Evolutionary conservation across 2,888 invertebrate species (phyloP).

Genomic region (Slavum lentiscoides): DNA sequence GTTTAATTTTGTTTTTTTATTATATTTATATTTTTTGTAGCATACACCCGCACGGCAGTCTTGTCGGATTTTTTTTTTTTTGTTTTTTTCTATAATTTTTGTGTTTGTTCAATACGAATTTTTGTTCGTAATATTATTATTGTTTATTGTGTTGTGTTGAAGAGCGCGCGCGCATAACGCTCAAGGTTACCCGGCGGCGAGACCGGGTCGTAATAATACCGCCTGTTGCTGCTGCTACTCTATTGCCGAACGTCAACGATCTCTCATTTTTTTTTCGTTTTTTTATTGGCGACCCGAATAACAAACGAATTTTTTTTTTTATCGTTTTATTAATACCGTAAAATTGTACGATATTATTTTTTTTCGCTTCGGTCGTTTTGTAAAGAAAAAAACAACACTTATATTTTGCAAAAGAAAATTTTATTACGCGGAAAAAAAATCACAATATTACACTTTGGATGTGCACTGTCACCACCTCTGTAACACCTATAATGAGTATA

Average conservation of each 20-base stretch:
- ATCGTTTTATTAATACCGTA: not conserved
- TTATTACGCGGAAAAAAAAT: not conserved
- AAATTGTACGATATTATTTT: too few species aligned
- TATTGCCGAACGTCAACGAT: not conserved
- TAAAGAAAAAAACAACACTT: too few species aligned
- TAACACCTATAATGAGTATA: too few species aligned
- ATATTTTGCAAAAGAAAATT: too few species aligned
- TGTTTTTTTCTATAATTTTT: not conserved
- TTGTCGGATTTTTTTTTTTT: not conserved
- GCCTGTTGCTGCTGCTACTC: not conserved
- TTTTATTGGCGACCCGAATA: not conserved
- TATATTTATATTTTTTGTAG: not conserved
- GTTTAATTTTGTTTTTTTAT: too few species aligned
- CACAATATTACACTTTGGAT: too few species aligned
- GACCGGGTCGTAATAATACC: not conserved
- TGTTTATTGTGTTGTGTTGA: too few species aligned
- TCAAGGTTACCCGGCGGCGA: not conserved
- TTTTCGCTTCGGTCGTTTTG: too few species aligned
- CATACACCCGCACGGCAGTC: not conserved
- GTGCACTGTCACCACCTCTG: too few species aligned
- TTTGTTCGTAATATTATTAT: too few species aligned
- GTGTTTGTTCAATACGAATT: too few species aligned
- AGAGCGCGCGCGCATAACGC: not conserved
- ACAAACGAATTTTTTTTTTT: not conserved
- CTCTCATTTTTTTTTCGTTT: slow-evolving; percentile 11